A percentile compares a stretch with the other conserved stretches of the same genome.
Conservation (phyloP, 2,888 invertebrate species). For the Piscicola geometra region DNA sequence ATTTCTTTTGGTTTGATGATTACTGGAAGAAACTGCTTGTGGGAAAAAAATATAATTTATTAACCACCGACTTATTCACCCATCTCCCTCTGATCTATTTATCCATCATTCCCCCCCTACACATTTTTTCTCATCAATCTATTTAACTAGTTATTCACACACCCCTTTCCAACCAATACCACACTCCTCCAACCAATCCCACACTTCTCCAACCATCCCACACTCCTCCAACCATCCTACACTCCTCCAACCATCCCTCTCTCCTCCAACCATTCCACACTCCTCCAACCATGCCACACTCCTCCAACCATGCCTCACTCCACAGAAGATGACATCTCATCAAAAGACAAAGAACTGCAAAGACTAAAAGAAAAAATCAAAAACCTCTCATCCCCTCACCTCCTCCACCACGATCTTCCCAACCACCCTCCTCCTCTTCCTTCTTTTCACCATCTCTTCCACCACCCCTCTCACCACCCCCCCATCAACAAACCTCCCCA, state of each 20-base stretch:
- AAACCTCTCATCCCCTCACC: background rate
- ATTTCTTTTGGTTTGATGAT: no score
- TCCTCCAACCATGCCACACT: conserved; percentile 13
- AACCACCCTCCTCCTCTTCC: background rate
- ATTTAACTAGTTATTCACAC: no score
- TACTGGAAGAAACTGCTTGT: no score
- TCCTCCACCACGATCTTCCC: background rate
- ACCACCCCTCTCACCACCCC: no score
- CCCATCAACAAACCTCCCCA: background rate
- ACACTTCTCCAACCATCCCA: background rate
- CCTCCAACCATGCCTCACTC: background rate
- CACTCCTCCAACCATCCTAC: background rate
- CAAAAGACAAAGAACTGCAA: conserved; percentile 6
- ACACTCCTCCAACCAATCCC: background rate
- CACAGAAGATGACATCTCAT: conserved; percentile 3
- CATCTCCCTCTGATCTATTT: no score
- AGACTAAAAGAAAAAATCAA: background rate
- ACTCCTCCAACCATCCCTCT: background rate
- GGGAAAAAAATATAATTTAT: no score
- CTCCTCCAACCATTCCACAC: background rate
- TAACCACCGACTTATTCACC: no score
- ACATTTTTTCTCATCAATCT: no score
- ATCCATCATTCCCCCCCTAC: no score
- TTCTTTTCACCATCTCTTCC: background rate
- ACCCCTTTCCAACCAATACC: background rate